A percentile compares a stretch with the other conserved stretches of the same genome.
These are phyloP conservation scores for Drosophila koepferae DNA, from an alignment of 2,888 invertebrate genomes.

Conservation along the genomic window DNA sequence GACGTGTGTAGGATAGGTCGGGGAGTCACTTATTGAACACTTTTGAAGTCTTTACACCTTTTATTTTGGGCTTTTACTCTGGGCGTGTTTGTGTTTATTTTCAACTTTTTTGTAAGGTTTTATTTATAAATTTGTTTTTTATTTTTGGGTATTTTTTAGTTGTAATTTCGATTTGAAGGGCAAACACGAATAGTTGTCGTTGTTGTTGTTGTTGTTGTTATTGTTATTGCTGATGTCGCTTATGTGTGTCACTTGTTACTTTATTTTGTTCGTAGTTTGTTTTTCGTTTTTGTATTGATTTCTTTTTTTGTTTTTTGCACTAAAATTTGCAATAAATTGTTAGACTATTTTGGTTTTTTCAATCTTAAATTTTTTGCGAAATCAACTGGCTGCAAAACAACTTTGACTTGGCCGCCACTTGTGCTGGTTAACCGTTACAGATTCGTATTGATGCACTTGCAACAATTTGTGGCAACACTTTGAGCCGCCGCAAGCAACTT, in stretches of 20 bases:
- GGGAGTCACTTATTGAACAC: conserved; percentile 42
- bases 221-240: background rate
- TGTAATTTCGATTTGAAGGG: conserved; percentile 62
- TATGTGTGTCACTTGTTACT: conserved; percentile 55
- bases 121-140: conserved; percentile 31
- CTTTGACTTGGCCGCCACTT: conserved; percentile 54
- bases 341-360: background rate
- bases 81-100: conserved; percentile 39
- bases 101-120: conserved; percentile 36
- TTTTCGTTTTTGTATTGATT: conserved; percentile 29
- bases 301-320: conserved; percentile 1
- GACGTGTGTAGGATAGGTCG: conserved; percentile 12
- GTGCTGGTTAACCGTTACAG: conserved; percentile 44
- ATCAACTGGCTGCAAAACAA: conserved; percentile 48
- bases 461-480: conserved; percentile 44
- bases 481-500: conserved; percentile 36
- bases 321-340: conserved; percentile 27
- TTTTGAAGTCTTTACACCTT: conserved; percentile 32
- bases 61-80: conserved; percentile 22
- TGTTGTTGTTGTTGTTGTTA: conserved; percentile 30
- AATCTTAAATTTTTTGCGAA: conserved; percentile 25
- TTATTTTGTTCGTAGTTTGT: conserved; percentile 30
- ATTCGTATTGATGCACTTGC: conserved; percentile 53
- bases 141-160: conserved; percentile 43
- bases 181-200: conserved; percentile 41